These are phyloP conservation scores for Pituophis catenifer DNA, from an alignment of 2,113 vertebrate species.

Conservation along the genomic window DNA sequence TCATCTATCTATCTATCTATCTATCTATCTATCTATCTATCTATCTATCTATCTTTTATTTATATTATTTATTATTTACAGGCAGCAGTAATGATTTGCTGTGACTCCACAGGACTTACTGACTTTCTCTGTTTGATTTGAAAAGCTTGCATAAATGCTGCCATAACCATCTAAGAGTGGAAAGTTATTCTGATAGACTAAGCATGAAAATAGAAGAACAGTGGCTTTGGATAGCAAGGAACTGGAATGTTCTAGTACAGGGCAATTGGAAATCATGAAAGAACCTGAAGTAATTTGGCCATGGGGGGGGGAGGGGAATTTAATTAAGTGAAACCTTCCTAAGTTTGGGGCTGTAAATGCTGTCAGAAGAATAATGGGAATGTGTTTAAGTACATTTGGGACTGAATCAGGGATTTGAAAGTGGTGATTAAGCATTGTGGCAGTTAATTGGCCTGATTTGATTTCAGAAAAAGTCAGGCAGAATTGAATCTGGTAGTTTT, in stretches of 20 bases:
- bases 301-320: not conserved
- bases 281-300: not conserved
- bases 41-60: not conserved
- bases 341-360: not conserved
- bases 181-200: not conserved
- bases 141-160: not conserved
- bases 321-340: not conserved
- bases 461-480: not conserved
- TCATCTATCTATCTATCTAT: constrained; percentile 8
- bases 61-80: constrained; percentile 15
- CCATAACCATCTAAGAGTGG: not conserved
- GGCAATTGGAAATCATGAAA: not conserved
- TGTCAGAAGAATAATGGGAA: not conserved
- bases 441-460: not conserved
- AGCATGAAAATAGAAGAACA: not conserved
- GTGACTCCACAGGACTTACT: not conserved
- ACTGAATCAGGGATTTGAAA: not conserved
- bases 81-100: not conserved
- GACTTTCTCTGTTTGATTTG: not conserved
- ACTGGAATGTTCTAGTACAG: not conserved
- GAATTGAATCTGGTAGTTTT: not conserved
- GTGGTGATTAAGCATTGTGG: not conserved
- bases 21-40: not conserved
- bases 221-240: not conserved
- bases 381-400: not conserved